A percentile compares a stretch with the other conserved stretches of the same genome.
Evolutionary conservation across 2,888 invertebrate genomes (phyloP).

Genomic region (Himalopsyche japonica): DNA sequence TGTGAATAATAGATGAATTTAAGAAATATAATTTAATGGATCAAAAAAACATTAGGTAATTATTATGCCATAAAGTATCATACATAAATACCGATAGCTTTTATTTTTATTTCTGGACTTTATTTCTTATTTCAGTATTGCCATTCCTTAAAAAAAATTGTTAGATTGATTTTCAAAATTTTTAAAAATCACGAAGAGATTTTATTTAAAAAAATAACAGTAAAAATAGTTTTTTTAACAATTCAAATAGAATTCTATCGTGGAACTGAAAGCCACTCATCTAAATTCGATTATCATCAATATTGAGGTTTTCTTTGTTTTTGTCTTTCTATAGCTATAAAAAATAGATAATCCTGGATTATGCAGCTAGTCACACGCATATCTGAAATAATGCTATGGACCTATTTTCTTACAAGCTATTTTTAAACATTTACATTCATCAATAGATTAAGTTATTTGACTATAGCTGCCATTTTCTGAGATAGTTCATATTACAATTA

Average conservation of each 20-base stretch:
- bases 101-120: no score
- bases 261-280: neutral
- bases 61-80: no score
- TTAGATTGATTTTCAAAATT: no score
- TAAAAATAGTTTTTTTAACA: neutral
- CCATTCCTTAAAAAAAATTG: no score
- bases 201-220: neutral
- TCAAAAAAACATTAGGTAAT: no score
- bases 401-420: slow-evolving; percentile 12
- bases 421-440: slow-evolving; percentile 8
- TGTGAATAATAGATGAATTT: no score
- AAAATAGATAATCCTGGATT: neutral
- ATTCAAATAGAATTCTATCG: neutral
- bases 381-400: neutral
- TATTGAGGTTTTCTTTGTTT: neutral
- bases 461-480: slow-evolving; percentile 38
- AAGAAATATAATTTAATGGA: no score
- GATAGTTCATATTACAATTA: slow-evolving; percentile 26
- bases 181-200: no score
- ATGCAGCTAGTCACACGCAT: neutral
- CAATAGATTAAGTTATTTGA: slow-evolving; percentile 17
- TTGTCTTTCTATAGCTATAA: neutral
- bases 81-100: no score
- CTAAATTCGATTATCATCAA: neutral
- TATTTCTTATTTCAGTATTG: no score